Evolutionary conservation across 1,140 invertebrate species (phyloP), one percentile per base, ranked within the genome.

Genomic region (Frieseomelitta varia): DNA sequence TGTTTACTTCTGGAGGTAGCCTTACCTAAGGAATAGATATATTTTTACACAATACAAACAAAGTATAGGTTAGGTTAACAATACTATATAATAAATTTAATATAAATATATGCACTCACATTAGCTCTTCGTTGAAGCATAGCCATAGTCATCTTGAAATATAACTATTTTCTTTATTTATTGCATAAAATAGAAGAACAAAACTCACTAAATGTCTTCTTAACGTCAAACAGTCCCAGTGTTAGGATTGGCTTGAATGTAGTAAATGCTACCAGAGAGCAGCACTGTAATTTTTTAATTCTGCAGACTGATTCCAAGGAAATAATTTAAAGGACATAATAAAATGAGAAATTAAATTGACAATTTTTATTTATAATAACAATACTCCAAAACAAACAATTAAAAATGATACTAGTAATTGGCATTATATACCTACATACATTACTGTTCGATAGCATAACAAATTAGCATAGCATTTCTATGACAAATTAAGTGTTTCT

Each of bases 1-100:
- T 96, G 94, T 99, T 99, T 1, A 99, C 99, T 96, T 99, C 99
- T 80, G 99, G 99, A 63, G 99, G 99, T 85, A 99, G 96, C 87
- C 99, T 96, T 58, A 99, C 98, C 98, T 99, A 91, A 67, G 96
- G 95, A 82, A 91, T 90, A 87, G 85, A 65, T 53, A 75, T 47
- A 1, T n/a, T 63, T 69, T 69, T 30, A 14, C 21, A 63, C 47
- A 47, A 79, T 68, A 61, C 21, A 80, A 79, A 56, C 8, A 53
- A 10, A 12, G 27, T 63, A 67, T 27, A 72, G 55, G 56, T 89
- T 77, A 82, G 53, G 68, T 82, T 85, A 65, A 0, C 17, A 71
- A 53, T 30, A 19, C 30, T 58, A n/a, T 11, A 6, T 10, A 71
- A 15, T 8, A 12, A 14, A 61, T 2, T 47, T 53, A 53, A 21